Percentiles rank a stretch among this genome's conserved stretches.
Evolutionary conservation across 2,888 invertebrate species (phyloP).

Genomic region (Julus scandinavius): DNA sequence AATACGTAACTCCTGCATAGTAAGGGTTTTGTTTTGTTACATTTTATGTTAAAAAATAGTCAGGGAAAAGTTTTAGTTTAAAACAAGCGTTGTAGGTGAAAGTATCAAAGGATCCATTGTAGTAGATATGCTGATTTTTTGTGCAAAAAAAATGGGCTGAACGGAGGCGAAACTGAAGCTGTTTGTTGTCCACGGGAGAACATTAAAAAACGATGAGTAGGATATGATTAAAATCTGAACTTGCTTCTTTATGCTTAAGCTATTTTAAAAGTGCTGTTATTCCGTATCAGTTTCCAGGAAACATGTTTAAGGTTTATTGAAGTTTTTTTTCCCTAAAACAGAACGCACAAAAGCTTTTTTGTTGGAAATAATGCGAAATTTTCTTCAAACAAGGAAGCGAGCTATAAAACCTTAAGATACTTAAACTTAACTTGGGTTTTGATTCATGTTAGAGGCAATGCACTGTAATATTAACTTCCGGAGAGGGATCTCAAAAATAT

Average conservation of each 20-base stretch:
- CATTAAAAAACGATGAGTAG: neutral
- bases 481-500: neutral
- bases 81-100: neutral
- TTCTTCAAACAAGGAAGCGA: neutral
- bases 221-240: neutral
- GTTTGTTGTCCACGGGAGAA: neutral
- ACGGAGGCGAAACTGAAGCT: neutral
- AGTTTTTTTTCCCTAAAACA: neutral
- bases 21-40: neutral
- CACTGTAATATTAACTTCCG: neutral
- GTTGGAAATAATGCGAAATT: neutral
- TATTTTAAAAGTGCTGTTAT: slow-evolving; percentile 22
- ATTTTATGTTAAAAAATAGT: neutral
- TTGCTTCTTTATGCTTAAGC: slow-evolving; percentile 14
- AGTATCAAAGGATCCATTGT: neutral
- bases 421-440: slow-evolving; percentile 26
- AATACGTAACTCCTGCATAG: neutral
- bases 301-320: neutral
- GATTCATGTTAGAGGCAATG: slow-evolving; percentile 5
- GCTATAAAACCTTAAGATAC: neutral
- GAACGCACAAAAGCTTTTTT: neutral
- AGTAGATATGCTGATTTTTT: neutral
- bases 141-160: neutral
- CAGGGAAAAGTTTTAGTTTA: neutral
- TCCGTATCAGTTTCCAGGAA: slow-evolving; percentile 36